Base-by-base conservation (phyloP, 2,113 vertebrate species). In the Poeciliopsis prolifica region DNA sequence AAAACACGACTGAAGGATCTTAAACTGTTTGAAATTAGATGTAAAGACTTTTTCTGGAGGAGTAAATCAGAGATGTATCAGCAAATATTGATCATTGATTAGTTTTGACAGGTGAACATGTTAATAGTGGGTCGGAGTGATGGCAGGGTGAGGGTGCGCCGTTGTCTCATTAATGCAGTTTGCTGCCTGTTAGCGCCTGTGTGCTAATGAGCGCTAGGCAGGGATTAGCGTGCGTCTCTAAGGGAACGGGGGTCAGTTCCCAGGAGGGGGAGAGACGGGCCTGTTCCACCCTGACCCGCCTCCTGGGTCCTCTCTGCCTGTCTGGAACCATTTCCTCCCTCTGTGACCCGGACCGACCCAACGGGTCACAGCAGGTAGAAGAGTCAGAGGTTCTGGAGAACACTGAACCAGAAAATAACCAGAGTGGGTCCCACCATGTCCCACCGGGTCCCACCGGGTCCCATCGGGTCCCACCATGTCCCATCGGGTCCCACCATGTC, bases 201-300 rank as follows among this genome's bases (percentile, higher is more conserved):
- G 83, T 67, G 77, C 48, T 88, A 88, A 89, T 92, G 90, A 90
- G 86, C 72, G 83, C 80, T 83, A 72, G 81, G 80, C 80, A 80
- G 84, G 81, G 91, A 90, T 90, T 93, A 89, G 90, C 51, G 66
- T 79, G 80, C 66, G 84, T 89, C 88, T 91, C 88, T 88, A 85
- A 89, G 90, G 88, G 86, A 86, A 89, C 80, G 24, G 83, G 71
- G 73, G 68, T 86, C 81, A 87, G 84, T 92, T 92, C 91, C 90
- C 91, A 90, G 86, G 91, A 91, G 90, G 78, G 72, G 81, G 24
- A 77, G 74, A 61, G 78, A 69, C 83, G 88, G 69, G 74, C 84
- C 68, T 89, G 83, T 87, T 86, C 84, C 66, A 86, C 88, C 83
- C 86, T 90, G 90, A 91, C 89, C 79, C 82, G 80, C 85, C 88